phyloP scores from a whole-genome alignment of 2,888 invertebrate genomes.

The Mallateleia sp. region DNA sequence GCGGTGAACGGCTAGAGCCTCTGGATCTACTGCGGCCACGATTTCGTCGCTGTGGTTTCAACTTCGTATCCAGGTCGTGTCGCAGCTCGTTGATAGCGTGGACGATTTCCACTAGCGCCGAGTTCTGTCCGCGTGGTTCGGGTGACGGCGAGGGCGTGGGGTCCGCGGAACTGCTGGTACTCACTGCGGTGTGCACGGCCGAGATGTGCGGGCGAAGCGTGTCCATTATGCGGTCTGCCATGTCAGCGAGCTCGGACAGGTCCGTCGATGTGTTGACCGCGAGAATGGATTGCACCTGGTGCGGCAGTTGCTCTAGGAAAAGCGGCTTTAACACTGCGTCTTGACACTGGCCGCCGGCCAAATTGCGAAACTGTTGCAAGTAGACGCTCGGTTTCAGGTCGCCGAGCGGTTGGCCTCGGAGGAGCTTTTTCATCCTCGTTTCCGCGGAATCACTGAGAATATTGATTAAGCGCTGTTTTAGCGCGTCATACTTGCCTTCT shows the following conservation, averaged over 20 bases:
- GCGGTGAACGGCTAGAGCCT: no score
- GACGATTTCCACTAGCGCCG: no score
- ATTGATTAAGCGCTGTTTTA: conserved; percentile 3
- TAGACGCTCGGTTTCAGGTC: conserved; percentile 42
- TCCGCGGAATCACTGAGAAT: conserved; percentile 5
- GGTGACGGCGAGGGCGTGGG: no score
- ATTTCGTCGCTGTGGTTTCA: no score
- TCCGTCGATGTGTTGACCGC: background rate
- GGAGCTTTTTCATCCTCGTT: conserved; percentile 11
- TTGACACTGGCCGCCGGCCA: conserved; percentile 16
- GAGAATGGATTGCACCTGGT: conserved; percentile 8
- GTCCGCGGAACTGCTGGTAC: no score
- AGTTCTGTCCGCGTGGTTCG: no score
- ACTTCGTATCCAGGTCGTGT: no score
- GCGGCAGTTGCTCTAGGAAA: conserved; percentile 28
- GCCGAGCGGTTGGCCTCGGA: conserved; percentile 21
- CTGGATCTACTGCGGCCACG: no score
- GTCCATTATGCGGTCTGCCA: conserved; percentile 23
- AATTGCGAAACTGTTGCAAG: conserved; percentile 18
- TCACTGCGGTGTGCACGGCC: no score
- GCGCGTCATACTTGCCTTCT: conserved; percentile 1
- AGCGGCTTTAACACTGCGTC: conserved; percentile 15
- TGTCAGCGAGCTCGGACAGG: background rate
- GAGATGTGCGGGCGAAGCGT: no score
- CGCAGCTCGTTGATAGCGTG: no score